Percentiles rank a stretch among this genome's conserved stretches.
Evolutionary conservation across 2,113 vertebrate genomes (phyloP).

Genomic region (Arvicanthis niloticus): DNA sequence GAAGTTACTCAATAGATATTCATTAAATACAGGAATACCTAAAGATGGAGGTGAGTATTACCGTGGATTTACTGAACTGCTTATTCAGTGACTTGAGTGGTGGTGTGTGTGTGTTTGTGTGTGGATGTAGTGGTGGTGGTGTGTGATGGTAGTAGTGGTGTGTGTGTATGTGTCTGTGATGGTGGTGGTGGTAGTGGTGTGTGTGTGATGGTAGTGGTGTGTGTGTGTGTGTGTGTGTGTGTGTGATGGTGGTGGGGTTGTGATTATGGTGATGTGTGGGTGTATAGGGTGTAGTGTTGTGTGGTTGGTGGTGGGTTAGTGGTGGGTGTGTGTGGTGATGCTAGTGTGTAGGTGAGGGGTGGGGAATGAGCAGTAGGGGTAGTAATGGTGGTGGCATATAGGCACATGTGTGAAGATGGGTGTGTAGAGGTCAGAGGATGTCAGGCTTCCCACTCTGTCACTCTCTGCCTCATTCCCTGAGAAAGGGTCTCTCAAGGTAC

Average conservation of each 20-base stretch:
- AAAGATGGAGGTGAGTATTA: constrained; percentile 15
- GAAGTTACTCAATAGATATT: neutral
- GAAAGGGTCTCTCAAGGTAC: neutral
- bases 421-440: neutral
- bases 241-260: neutral
- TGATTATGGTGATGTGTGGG: neutral
- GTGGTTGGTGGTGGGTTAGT: neutral
- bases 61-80: neutral
- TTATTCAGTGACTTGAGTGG: neutral
- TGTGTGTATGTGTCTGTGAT: neutral
- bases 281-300: no score
- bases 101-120: neutral
- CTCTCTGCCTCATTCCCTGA: neutral
- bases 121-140: neutral
- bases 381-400: neutral
- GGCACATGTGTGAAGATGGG: no score
- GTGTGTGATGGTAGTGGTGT: no score
- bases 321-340: neutral
- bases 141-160: neutral
- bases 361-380: neutral
- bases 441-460: neutral
- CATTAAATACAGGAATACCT: constrained; percentile 2
- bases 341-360: neutral
- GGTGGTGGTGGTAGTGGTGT: neutral
- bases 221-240: neutral